Conservation (phyloP, 2,113 vertebrate species). For the Ptilorrhoa leucosticta region DNA sequence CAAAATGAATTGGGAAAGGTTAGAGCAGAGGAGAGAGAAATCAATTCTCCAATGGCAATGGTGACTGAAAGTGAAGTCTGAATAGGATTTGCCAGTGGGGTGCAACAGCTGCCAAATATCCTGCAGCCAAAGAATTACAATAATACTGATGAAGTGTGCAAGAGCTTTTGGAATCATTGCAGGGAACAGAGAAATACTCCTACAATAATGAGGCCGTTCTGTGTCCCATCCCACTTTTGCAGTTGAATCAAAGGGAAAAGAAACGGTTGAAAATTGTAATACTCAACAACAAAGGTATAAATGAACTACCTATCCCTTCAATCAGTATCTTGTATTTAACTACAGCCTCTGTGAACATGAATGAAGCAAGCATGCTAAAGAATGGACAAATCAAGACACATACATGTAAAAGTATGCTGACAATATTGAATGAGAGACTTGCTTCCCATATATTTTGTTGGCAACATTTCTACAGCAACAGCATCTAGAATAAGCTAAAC, state of each 20-base stretch:
- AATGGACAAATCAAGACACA: constrained; percentile 32
- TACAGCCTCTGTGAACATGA: constrained; percentile 24
- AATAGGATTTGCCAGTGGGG: constrained; percentile 97
- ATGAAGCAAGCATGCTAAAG: constrained; percentile 12
- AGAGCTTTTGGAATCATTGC: constrained; percentile 86
- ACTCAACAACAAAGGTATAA: constrained; percentile 59
- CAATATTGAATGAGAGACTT: neutral
- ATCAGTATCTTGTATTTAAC: constrained; percentile 34
- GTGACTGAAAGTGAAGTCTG: constrained; percentile 88
- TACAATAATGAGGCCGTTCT: constrained; percentile 83
- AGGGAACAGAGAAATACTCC: constrained; percentile 83
- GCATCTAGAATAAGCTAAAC: neutral
- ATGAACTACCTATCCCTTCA: constrained; percentile 53
- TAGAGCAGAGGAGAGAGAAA: constrained; percentile 87
- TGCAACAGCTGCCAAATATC: constrained; percentile 96
- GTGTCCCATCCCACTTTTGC: constrained; percentile 66
- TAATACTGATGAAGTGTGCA: constrained; percentile 93
- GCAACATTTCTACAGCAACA: neutral
- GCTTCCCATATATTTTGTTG: neutral
- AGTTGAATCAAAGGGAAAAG: constrained; percentile 61
- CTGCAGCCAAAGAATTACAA: constrained; percentile 95
- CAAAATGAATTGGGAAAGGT: constrained; percentile 90
- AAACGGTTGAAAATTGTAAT: constrained; percentile 53
- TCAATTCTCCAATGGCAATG: constrained; percentile 90
- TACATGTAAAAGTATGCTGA: constrained; percentile 38